Base-by-base conservation (phyloP, 1,140 invertebrate species). In the Ephestia elutella region DNA sequence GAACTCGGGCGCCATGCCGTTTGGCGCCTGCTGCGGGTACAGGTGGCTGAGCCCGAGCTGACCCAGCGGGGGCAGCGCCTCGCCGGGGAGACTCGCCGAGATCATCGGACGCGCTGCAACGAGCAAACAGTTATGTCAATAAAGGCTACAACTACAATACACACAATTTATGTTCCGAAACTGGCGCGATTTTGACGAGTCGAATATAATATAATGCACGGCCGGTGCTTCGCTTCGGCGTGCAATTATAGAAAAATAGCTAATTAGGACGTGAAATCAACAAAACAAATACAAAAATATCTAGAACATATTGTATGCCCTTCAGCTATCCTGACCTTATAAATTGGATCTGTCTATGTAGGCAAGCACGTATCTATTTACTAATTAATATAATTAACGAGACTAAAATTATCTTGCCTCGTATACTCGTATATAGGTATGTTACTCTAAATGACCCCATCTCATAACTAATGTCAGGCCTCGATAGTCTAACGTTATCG, bases 51-150 rank as follows among this genome's bases (percentile, higher is more conserved):
- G 81, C 73, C 69, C 66, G 20, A 83, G 75, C 76, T 80, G 83
- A 59, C 81, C 83, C 70, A 89, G 80, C 74, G 85, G 84, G 67
- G 78, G 82, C 69, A 87, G 86, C 75, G 86, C 88, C 82, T 89
- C 88, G 75, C 87, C 81, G 75, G 87, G 86, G 68, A 87, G 82
- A 66, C 86, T 87, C 76, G 85, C 88, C 57, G 88, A 89, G 79
- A 89, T 88, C 88, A 89, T 89, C 85, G 80, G 85, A 79, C 64
- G 80, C 58, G 75, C 88, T 89, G 83, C 5, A 75, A 49, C 51
- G 66, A 68, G 66, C 63, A 49, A 62, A 60, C 13, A 9, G 3
- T 35, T 35, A 35, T 10, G 2, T 35, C 10, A 35, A 13, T 5
- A 9, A 13, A n/a, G n/a, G n/a, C n/a, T n/a, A n/a, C n/a, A n/a